Base-by-base conservation (phyloP, 1,140 invertebrate genomes). In the Palaemon carinicauda region DNA sequence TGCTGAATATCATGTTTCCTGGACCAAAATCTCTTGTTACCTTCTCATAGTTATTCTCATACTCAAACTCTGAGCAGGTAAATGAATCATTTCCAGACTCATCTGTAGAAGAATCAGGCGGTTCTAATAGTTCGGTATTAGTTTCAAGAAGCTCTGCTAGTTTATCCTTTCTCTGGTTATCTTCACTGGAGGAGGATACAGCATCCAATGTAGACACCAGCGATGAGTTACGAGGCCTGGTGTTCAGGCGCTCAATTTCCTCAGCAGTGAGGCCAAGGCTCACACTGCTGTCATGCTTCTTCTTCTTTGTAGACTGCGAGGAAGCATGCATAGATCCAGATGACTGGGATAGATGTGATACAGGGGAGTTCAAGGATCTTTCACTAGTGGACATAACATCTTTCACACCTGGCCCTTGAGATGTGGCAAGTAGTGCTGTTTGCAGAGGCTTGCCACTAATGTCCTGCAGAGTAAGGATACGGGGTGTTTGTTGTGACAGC, bases 51-150 rank as follows among this genome's bases (percentile, higher is more conserved):
- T 96, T 95, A 90, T 97, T 96, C 90, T 99, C 97, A 91, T 98
- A 98, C 91, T 99, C 98, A 91, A 98, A 98, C 92, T 99, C 97
- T 0, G 97, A 99, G 92, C 97, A 99, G 0, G 97, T 99, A 92
- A 99, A 99, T 87, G 97, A 98, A 90, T 99, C 98, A 92, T 98
- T 98, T 4, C 96, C 97, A 91, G 96, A 97, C 91, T 98, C 97
- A 90, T 98, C 97, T 9, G 97, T 97, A 1, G 96, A 97, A 4
- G 96, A 97, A 82, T 93, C 92, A 71, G 87, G 89, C 33, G 90
- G 89, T 87, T 91, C 90, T 24, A 91, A 71, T 10, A 91, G 86
- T 80, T 92, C 91, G 19, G 91, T 91, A 75, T 92, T 92, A 10
- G 90, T 90, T 65, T 93, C 92, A 78, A 92, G 89, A 33, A 92